Conservation (phyloP, 2,113 vertebrate species). For the Microcebus jonahi region DNA sequence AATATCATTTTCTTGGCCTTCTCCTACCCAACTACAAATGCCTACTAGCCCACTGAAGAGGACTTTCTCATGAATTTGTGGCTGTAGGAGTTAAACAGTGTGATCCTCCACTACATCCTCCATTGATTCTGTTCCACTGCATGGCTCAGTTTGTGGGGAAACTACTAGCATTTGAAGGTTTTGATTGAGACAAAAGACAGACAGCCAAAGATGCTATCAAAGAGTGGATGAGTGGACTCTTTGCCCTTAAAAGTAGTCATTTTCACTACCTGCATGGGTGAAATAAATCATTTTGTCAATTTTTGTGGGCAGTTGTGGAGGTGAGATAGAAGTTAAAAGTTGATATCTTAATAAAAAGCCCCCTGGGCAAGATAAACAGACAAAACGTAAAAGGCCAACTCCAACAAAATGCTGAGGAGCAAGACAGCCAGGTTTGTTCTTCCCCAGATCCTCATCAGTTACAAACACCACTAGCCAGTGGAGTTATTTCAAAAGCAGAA, state of each 20-base stretch:
- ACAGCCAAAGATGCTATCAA: background rate
- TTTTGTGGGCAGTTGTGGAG: slow-evolving; percentile 24
- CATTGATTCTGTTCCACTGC: background rate
- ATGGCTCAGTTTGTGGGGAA: background rate
- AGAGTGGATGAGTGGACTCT: background rate
- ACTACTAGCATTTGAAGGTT: background rate
- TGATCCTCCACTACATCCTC: background rate
- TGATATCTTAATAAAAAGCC: slow-evolving; percentile 17
- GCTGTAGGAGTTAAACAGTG: background rate
- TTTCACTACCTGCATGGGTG: background rate
- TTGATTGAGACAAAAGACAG: background rate
- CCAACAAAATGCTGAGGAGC: slow-evolving; percentile 35
- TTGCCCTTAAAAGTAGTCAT: background rate
- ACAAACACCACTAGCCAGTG: background rate
- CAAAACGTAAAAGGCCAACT: background rate
- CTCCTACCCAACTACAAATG: background rate
- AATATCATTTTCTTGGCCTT: background rate
- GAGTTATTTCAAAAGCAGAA: slow-evolving; percentile 1
- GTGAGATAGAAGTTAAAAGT: background rate
- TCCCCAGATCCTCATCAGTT: background rate
- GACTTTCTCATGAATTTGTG: background rate
- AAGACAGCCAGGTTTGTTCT: background rate
- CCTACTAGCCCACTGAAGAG: background rate
- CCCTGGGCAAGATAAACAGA: slow-evolving; percentile 1
- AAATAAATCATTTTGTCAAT: background rate